Conservation (phyloP, 2,888 invertebrate genomes). For the Molorchus minor region DNA sequence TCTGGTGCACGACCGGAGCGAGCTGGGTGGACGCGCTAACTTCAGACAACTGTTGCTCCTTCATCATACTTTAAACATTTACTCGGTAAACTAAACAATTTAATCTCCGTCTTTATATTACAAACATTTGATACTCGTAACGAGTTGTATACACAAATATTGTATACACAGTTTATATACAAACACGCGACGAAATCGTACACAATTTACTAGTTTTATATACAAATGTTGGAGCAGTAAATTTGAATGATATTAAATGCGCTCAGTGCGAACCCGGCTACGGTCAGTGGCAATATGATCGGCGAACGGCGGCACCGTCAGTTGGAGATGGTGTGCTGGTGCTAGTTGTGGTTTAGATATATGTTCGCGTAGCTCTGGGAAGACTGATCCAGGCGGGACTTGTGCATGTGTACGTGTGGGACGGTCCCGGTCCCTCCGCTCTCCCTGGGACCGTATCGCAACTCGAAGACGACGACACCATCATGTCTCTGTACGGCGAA, state of each 20-base stretch:
- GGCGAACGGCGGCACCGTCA: conserved; percentile 13
- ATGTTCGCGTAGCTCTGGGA: conserved; percentile 20
- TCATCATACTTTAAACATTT: conserved; percentile 63
- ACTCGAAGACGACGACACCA: conserved; percentile 19
- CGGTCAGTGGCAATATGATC: conserved; percentile 24
- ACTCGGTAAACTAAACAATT: conserved; percentile 60
- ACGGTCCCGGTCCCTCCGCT: conserved; percentile 38
- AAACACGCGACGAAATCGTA: conserved; percentile 59
- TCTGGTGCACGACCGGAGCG: conserved; percentile 55
- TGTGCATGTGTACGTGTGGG: conserved; percentile 51
- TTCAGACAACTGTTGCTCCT: conserved; percentile 60
- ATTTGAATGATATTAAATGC: conserved; percentile 55
- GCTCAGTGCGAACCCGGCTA: conserved; percentile 18
- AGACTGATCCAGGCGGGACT: conserved; percentile 45
- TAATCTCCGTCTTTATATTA: conserved; percentile 61
- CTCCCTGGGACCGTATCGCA: conserved; percentile 9
- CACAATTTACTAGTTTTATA: conserved; percentile 61
- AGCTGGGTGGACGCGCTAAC: conserved; percentile 57
- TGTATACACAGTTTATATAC: conserved; percentile 60
- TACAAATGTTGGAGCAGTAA: conserved; percentile 57
- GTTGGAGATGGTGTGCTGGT: conserved; percentile 20
- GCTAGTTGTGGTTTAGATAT: conserved; percentile 23
- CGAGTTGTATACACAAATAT: conserved; percentile 61
- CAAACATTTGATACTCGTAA: conserved; percentile 62
- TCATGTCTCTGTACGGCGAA: conserved; percentile 27